These are phyloP conservation scores for Periophthalmodon schlosseri DNA, from an alignment of 2,113 vertebrate species.

Conservation along the genomic window DNA sequence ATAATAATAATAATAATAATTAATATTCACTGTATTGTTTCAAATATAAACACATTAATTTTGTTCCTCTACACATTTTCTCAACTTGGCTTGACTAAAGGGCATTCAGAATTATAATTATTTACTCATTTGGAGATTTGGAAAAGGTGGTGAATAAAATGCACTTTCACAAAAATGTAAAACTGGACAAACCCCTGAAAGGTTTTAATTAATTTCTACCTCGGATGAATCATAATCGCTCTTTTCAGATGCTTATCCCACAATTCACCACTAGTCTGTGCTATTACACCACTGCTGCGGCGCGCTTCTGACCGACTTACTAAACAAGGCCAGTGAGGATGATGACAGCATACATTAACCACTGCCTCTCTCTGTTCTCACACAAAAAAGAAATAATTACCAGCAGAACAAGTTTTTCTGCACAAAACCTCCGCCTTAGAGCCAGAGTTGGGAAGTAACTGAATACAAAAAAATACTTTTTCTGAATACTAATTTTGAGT, in stretches of 20 bases:
- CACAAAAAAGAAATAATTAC: slow-evolving; percentile 30
- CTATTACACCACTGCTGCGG: slow-evolving; percentile 60
- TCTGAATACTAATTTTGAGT: too few relatives aligned
- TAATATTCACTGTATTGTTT: neutral
- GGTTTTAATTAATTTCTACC: too few relatives aligned
- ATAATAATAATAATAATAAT: neutral
- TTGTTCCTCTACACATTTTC: neutral
- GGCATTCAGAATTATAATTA: too few relatives aligned
- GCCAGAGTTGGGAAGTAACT: too few relatives aligned
- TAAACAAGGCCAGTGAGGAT: slow-evolving; percentile 48
- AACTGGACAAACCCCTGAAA: neutral
- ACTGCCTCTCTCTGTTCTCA: slow-evolving; percentile 39
- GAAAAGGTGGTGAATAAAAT: too few relatives aligned
- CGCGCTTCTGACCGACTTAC: slow-evolving; percentile 62
- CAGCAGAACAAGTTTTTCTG: slow-evolving; percentile 7
- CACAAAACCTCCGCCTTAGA: neutral
- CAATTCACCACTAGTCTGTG: slow-evolving; percentile 62
- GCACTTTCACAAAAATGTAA: neutral
- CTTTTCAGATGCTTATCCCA: slow-evolving; percentile 20
- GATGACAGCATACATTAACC: slow-evolving; percentile 70
- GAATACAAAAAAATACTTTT: too few relatives aligned
- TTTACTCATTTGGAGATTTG: too few relatives aligned
- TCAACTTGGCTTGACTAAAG: too few relatives aligned
- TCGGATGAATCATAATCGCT: neutral
- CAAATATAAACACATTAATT: neutral